Conservation (phyloP, 2,113 vertebrate species). For the Cepphus grylle region DNA sequence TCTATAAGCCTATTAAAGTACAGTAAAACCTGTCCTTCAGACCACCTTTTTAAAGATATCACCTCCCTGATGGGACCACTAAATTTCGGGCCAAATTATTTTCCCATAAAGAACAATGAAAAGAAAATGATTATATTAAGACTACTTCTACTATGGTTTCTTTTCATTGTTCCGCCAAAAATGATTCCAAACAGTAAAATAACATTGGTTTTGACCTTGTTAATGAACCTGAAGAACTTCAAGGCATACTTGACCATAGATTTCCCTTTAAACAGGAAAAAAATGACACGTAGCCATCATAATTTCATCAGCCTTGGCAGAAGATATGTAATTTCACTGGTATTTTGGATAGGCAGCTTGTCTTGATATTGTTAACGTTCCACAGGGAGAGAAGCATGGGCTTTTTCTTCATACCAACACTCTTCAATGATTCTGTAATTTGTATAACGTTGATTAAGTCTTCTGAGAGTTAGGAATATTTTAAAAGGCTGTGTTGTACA, state of each 20-base stretch:
- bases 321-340: slow-evolving; percentile 35
- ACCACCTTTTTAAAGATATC: slow-evolving; percentile 88
- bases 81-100: slow-evolving; percentile 88
- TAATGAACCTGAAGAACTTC: slow-evolving; percentile 82
- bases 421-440: slow-evolving; percentile 65
- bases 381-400: slow-evolving; percentile 40
- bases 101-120: slow-evolving; percentile 90
- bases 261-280: slow-evolving; percentile 63
- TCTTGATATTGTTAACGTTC: slow-evolving; percentile 61
- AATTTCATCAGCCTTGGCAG: slow-evolving; percentile 21
- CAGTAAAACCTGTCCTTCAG: slow-evolving; percentile 89
- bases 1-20: slow-evolving; percentile 87
- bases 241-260: slow-evolving; percentile 65
- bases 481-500: slow-evolving; percentile 56
- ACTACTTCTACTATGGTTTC: slow-evolving; percentile 84
- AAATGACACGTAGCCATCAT: background rate
- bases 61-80: slow-evolving; percentile 86
- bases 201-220: slow-evolving; percentile 88
- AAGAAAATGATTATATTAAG: slow-evolving; percentile 89
- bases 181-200: slow-evolving; percentile 86
- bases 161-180: slow-evolving; percentile 84
- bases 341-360: slow-evolving; percentile 59
- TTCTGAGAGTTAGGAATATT: slow-evolving; percentile 60
- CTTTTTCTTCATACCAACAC: slow-evolving; percentile 65
- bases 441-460: slow-evolving; percentile 56